Base-by-base conservation (phyloP, 2,113 vertebrate genomes). In the Psittacula cyanocephala region DNA sequence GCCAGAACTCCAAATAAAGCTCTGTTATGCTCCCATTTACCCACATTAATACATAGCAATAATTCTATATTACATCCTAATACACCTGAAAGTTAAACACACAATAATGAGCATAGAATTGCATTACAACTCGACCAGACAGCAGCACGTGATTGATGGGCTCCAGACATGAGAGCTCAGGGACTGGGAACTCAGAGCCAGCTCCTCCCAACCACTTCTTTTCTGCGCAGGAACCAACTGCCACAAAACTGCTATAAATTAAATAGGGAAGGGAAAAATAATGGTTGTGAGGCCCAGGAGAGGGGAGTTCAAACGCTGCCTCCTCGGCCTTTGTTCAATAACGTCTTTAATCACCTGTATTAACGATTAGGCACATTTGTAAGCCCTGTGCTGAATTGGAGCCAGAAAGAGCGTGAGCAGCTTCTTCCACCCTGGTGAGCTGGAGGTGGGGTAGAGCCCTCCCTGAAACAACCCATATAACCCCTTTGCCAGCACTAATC, bases 381-480 rank as follows among this genome's bases (percentile, higher is more conserved):
- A 9, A 59, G 3, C n/a, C 47, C 23, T 24, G 24, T 1, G 41
- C 47, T 35, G 80, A 53, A 14, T 0, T 14, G 18, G 70, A 41
- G 75, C 64, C 75, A 37, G 47, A 53, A 67, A 43, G 37, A 50
- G 43, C 0, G 5, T 3, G 63, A 76, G 64, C 1, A 1, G 59
- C 35, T 44, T 43, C 35, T 1, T 2, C 7, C 1, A 2, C 1
- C 46, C 20, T 1, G 0, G n/a, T 15, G 46, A 88, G 35, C 33
- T 11, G 20, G 33, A 14, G 11, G 44, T 41, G 46, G 31, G 23
- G 23, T 20, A 37, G 27, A 16, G 5, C 28, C 24, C 13, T 22
- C 23, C 29, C 44, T 5, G 6, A 63, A 50, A 31, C 10, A 55
- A 31, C 9, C 52, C 23, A 3, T 7, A 24, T 2, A 52, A 6